phyloP scores from a whole-genome alignment of 2,797 vertebrate genomes.

The Micropoecilia bifurca region DNA sequence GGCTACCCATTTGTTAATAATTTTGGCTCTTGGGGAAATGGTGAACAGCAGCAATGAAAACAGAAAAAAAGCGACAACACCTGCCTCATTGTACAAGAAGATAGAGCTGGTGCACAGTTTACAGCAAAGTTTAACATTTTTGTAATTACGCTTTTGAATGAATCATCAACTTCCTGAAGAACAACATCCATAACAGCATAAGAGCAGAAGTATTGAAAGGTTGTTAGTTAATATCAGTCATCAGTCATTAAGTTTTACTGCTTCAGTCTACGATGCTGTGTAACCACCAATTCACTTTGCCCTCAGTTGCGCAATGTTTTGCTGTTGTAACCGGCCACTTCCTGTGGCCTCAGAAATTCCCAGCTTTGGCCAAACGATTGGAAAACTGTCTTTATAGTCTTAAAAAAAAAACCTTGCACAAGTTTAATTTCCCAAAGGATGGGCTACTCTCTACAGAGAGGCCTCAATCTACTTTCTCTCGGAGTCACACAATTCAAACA shows the following conservation, averaged over 20 bases:
- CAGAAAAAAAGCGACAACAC: not conserved
- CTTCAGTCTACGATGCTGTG: slow-evolving; percentile 7
- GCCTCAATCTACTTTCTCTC: slow-evolving; percentile 41
- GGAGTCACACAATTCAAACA: slow-evolving; percentile 49
- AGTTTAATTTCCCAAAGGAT: slow-evolving; percentile 51
- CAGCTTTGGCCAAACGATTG: slow-evolving; percentile 26
- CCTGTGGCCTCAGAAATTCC: slow-evolving; percentile 57
- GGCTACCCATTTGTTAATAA: not conserved
- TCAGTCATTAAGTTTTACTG: slow-evolving; percentile 5
- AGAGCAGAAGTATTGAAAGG: not conserved
- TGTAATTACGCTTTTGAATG: not conserved
- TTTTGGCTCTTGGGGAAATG: not conserved
- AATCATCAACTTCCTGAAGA: not conserved
- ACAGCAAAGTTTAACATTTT: not conserved
- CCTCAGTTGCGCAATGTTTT: slow-evolving; percentile 23
- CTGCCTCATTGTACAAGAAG: not conserved
- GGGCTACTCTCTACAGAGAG: slow-evolving; percentile 23
- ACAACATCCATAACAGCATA: not conserved
- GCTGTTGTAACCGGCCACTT: slow-evolving; percentile 43
- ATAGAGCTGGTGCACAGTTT: not conserved
- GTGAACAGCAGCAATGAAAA: not conserved
- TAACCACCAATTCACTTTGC: slow-evolving; percentile 19
- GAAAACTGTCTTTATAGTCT: slow-evolving; percentile 1
- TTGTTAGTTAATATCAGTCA: not conserved
- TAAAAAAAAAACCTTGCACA: slow-evolving; percentile 1